These are phyloP conservation scores for Pangasius djambal DNA, from an alignment of 2,797 vertebrate genomes.

Conservation along the genomic window DNA sequence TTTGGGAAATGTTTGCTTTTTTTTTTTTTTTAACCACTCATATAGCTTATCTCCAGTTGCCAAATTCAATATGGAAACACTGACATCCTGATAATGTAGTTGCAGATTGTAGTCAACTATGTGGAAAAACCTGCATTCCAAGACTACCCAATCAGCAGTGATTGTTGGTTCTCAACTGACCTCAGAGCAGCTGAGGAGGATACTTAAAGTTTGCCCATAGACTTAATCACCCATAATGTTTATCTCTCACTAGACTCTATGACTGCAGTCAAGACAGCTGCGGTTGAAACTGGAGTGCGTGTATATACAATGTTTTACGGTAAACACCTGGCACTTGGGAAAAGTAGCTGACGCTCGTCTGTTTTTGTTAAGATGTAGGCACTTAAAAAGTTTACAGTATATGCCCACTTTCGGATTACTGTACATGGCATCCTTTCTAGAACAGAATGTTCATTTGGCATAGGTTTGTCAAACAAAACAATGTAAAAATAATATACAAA, in stretches of 20 bases:
- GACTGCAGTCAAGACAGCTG: conserved; percentile 25
- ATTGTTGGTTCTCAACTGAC: conserved; percentile 9
- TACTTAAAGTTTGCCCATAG: not conserved
- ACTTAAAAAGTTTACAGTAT: not conserved
- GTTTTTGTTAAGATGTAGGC: not conserved
- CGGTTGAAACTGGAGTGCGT: conserved; percentile 18
- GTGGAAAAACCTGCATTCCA: conserved; percentile 14
- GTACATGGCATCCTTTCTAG: not conserved
- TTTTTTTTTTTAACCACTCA: not conserved
- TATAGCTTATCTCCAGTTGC: not conserved
- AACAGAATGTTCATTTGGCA: not conserved
- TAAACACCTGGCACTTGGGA: conserved; percentile 13
- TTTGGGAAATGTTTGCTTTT: not conserved
- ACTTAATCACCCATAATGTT: conserved; percentile 19
- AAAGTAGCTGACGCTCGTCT: not conserved
- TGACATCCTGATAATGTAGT: not conserved
- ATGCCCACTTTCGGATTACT: not conserved
- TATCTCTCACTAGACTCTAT: conserved; percentile 21
- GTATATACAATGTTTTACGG: conserved; percentile 25
- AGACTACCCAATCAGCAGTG: conserved; percentile 1
- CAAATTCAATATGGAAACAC: conserved; percentile 5
- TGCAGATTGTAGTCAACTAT: not conserved
- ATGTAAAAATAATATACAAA: not conserved
- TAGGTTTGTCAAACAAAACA: not conserved
- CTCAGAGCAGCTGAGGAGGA: conserved; percentile 17